Percentiles rank a stretch among this genome's conserved stretches.
Evolutionary conservation across 2,113 vertebrate genomes (phyloP).

Genomic region (Spermophilus dauricus): DNA sequence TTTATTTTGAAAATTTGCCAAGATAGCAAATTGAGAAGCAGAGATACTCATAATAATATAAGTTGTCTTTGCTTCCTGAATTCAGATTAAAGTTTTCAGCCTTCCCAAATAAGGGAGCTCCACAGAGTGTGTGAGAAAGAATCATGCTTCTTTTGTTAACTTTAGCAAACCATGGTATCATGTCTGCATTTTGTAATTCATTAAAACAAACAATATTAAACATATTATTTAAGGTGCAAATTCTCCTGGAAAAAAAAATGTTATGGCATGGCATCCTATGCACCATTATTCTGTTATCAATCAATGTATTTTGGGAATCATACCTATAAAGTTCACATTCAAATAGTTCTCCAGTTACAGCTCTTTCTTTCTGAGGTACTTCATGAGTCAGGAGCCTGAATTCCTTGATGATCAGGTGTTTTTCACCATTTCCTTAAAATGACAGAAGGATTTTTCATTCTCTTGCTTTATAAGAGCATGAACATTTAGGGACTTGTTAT

Average conservation of each 20-base stretch:
- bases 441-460: neutral
- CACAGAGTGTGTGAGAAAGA: neutral
- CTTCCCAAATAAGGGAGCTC: neutral
- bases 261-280: neutral
- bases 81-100: slow-evolving; percentile 34
- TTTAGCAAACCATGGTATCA: neutral
- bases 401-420: neutral
- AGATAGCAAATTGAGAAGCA: slow-evolving; percentile 42
- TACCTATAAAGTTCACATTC: neutral
- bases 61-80: slow-evolving; percentile 49
- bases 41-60: slow-evolving; percentile 17
- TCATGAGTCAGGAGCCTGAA: neutral
- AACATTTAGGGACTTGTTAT: neutral
- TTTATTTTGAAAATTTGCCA: slow-evolving; percentile 42
- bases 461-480: neutral
- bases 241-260: neutral
- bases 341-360: neutral
- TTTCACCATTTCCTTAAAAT: neutral
- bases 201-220: slow-evolving; percentile 23
- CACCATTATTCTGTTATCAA: neutral
- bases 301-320: neutral
- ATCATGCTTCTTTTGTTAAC: neutral
- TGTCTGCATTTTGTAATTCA: neutral
- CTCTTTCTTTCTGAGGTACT: neutral
- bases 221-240: neutral